Evolutionary conservation across 2,888 invertebrate genomes (phyloP), one percentile per base, ranked within the genome.

Genomic region (Rutpela maculata): DNA sequence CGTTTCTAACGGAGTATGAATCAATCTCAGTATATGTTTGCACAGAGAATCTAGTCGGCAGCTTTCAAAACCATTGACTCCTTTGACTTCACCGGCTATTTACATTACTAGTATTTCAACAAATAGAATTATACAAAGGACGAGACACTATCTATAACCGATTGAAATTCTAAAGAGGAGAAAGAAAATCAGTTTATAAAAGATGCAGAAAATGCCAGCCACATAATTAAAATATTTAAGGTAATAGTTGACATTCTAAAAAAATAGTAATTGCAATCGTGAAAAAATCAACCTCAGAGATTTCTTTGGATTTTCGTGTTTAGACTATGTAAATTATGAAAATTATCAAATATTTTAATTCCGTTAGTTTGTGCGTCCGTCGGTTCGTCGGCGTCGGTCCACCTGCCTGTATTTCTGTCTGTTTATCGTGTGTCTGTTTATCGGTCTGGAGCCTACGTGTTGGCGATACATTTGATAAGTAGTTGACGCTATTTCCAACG

Each of bases 41-140:
- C 60, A 70, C 43, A 70, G 70, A 60, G 60, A 43, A 70, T 60
- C 70, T 60, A 60, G 70, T 60, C 70, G 70, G 70, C 70, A 60
- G 70, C 26, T 60, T 17, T 70, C 70, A 70, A 50, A 62, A 70
- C 50, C 70, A 19, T 70, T 38, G 60, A 70, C 70, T 70, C 19
- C 70, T 70, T 70, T 70, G 70, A 60, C 19, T 22, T 60, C 22
- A 60, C 70, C 70, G 70, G 38, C 60, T 60, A 70, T 70, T 59
- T 70, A 70, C 70, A 70, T 70, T 70, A 62, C 59, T 50, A 19
- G 70, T 70, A 43, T 70, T 70, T 38, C 22, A 60, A 70, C 60
- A 62, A 62, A 70, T 60, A 70, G 26, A 69, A 70, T 70, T 70
- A 70, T 70, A 70, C 70, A 43, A 60, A 43, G 43, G 56, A 55